phyloP scores from a whole-genome alignment of 2,797 vertebrate species.

The Buphagus erythrorhynchus region DNA sequence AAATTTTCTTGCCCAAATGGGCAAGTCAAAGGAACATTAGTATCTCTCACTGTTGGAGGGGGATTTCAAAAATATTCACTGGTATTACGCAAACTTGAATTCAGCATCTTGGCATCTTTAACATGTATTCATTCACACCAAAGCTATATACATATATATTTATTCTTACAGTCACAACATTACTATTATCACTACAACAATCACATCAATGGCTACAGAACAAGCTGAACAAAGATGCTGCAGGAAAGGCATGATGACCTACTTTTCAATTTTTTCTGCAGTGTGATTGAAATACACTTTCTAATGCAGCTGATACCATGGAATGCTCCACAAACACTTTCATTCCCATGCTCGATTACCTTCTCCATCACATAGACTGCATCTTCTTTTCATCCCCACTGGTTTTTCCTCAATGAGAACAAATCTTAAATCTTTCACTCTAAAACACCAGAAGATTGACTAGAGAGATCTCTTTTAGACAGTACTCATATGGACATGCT shows the following conservation, averaged over 20 bases:
- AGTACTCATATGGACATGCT: background rate
- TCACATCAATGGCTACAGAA: background rate
- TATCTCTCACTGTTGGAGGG: background rate
- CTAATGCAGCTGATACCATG: background rate
- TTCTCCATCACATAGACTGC: constrained; percentile 50
- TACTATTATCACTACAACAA: background rate
- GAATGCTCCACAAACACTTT: constrained; percentile 26
- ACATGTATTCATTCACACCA: background rate
- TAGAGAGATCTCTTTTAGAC: background rate
- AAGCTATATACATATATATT: background rate
- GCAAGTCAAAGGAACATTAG: background rate
- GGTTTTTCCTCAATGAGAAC: constrained; percentile 56
- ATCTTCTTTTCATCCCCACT: constrained; percentile 61
- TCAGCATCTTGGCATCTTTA: background rate
- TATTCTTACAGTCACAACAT: background rate
- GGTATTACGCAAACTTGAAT: background rate
- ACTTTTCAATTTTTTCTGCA: background rate
- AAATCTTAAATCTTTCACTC: constrained; percentile 75
- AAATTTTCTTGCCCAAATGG: background rate
- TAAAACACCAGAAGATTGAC: constrained; percentile 9
- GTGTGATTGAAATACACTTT: background rate
- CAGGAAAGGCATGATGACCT: background rate
- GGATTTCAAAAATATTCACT: background rate
- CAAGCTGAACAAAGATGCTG: background rate
- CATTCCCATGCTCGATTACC: constrained; percentile 56